phyloP scores from a whole-genome alignment of 2,113 vertebrate genomes.

The Tretioscincus oriximinensis region DNA sequence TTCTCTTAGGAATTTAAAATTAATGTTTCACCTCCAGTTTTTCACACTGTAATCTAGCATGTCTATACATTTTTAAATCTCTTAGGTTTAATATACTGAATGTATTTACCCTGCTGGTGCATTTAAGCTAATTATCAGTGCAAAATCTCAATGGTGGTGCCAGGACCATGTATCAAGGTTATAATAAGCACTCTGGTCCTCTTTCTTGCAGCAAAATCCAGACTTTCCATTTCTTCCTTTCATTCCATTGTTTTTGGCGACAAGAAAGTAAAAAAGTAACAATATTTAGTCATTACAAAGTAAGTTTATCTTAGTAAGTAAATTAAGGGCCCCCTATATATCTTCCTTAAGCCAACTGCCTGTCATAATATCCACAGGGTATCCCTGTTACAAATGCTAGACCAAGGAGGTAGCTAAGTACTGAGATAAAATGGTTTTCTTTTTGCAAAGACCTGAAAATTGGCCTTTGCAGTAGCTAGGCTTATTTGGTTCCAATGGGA shows the following conservation, averaged over 20 bases:
- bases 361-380: background rate
- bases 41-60: background rate
- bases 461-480: background rate
- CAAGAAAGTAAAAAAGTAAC: background rate
- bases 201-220: background rate
- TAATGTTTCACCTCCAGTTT: background rate
- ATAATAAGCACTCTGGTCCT: background rate
- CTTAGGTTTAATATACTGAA: background rate
- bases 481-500: slow-evolving; percentile 19
- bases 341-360: background rate
- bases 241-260: background rate
- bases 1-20: background rate
- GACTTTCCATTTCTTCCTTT: background rate
- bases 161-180: too few relatives aligned
- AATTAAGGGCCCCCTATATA: too few relatives aligned
- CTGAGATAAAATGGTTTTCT: background rate
- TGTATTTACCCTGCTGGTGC: background rate
- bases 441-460: background rate
- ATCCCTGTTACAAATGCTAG: background rate
- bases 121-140: background rate
- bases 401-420: background rate
- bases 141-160: background rate
- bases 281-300: background rate
- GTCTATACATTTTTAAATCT: background rate
- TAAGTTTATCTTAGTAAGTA: background rate